phyloP scores from a whole-genome alignment of 2,888 invertebrate species.

The Melinaea marsaeus region DNA sequence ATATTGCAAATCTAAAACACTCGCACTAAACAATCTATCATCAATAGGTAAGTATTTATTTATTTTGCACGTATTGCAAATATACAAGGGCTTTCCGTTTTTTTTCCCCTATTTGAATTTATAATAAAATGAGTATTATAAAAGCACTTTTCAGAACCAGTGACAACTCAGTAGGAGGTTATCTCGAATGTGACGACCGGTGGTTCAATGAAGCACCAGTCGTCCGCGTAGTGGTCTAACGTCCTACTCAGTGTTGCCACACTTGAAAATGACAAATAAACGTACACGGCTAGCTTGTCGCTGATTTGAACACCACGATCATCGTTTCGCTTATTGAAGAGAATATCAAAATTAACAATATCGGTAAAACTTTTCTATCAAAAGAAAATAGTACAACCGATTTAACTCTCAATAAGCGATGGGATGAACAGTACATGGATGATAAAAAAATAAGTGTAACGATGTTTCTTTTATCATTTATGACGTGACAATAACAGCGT shows the following conservation, averaged over 20 bases:
- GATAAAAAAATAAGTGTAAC: slow-evolving; percentile 45
- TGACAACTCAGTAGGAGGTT: slow-evolving; percentile 74
- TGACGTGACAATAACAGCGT: slow-evolving; percentile 51
- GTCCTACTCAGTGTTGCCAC: slow-evolving; percentile 73
- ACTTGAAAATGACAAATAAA: slow-evolving; percentile 52
- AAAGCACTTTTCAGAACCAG: slow-evolving; percentile 48
- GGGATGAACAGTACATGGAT: slow-evolving; percentile 58
- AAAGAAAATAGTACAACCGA: slow-evolving; percentile 36
- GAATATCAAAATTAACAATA: slow-evolving; percentile 10
- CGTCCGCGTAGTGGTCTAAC: slow-evolving; percentile 50
- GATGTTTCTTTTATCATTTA: slow-evolving; percentile 50
- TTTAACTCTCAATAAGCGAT: slow-evolving; percentile 56
- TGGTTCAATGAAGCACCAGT: slow-evolving; percentile 65
- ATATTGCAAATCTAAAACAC: background rate
- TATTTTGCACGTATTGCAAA: slow-evolving; percentile 7
- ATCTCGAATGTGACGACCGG: slow-evolving; percentile 64
- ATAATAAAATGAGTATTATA: slow-evolving; percentile 20
- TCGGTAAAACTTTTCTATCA: slow-evolving; percentile 22
- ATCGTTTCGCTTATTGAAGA: slow-evolving; percentile 65
- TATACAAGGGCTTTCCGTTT: slow-evolving; percentile 2
- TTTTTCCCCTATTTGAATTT: slow-evolving; percentile 16
- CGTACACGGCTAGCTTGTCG: slow-evolving; percentile 73
- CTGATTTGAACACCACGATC: slow-evolving; percentile 76
- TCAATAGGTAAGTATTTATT: slow-evolving; percentile 5
- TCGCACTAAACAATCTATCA: background rate